Base-by-base conservation (phyloP, 2,888 invertebrate species). In the Steinernema carpocapsae region DNA sequence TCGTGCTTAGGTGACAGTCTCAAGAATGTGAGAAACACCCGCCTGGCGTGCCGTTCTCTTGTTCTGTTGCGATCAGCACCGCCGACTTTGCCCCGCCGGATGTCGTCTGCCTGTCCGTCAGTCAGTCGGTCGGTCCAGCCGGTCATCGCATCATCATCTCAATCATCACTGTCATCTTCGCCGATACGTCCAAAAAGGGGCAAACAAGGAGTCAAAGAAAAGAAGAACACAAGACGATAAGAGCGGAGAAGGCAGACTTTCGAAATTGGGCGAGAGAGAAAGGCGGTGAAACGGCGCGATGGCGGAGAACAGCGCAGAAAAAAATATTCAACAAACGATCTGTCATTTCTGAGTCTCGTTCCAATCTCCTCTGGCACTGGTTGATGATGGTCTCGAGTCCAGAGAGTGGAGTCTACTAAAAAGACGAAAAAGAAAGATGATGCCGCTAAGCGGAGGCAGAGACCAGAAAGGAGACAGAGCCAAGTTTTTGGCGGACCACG, bases 301-400 rank as follows among this genome's bases (percentile, higher is more conserved):
- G 64, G 26, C 37, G 64, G 64, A 32, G 64, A 64, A 32, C 29
- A 64, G 17, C 64, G 64, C 7, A 32, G 26, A 64, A 64, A 64
- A 64, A 64, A 64, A 64, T 32, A 64, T 37, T 29, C 64, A 64
- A 64, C 64, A 64, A 64, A 37, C 64, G 64, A 64, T 64, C 64
- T 64, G 29, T 64, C 64, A 64, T 64, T 64, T n/a, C 17, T 64
- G 24, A 32, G 64, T 64, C 64, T 64, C 64, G 64, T 37, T 32
- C 19, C 17, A 64, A 64, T 37, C 17, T 29, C 24, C 32, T 32
- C 26, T 17, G 64, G 32, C 64, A 32, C 29, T 64, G 64, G 32
- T 26, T 32, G 64, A 56, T 26, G 56, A 26, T 26, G 24, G 56
- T 48, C n/a, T 48, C 48, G 19, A 22, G 56, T 14, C 22, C 2